A percentile compares a stretch with the other conserved stretches of the same genome.
These are phyloP conservation scores for Spongilla lacustris DNA, from an alignment of 37 sponge, comb jelly and placozoan genomes.

Conservation along the genomic window DNA sequence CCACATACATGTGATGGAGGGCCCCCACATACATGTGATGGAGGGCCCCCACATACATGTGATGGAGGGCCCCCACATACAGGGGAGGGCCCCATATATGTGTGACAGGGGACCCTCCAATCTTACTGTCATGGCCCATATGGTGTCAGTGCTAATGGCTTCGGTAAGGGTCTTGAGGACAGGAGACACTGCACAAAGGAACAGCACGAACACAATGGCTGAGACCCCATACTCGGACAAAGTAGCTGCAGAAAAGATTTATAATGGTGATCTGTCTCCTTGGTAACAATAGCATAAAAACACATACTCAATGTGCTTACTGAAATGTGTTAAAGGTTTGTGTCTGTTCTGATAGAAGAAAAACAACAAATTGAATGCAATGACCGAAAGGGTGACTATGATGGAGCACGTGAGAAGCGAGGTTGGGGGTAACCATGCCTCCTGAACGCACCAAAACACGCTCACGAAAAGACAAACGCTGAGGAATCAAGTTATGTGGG, in stretches of 20 bases:
- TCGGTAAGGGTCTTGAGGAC: slow-evolving; percentile 74
- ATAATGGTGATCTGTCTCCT: neutral
- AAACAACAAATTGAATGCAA: too few relatives aligned
- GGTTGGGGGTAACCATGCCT: slow-evolving; percentile 21
- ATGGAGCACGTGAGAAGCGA: slow-evolving; percentile 2
- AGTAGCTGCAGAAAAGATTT: neutral
- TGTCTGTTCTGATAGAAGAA: too few relatives aligned
- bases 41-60: too few relatives aligned
- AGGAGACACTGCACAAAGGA: slow-evolving; percentile 63
- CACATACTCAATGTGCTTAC: too few relatives aligned
- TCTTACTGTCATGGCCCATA: slow-evolving; percentile 87
- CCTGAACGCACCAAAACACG: slow-evolving; percentile 19
- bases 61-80: too few relatives aligned
- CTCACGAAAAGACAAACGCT: slow-evolving; percentile 42
- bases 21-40: too few relatives aligned
- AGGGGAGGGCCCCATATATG: too few relatives aligned
- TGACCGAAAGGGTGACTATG: neutral
- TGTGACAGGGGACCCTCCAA: too few relatives aligned
- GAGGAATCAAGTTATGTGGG: neutral
- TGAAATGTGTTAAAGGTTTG: too few relatives aligned
- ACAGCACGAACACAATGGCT: slow-evolving; percentile 39
- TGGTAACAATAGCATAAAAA: too few relatives aligned
- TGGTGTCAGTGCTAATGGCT: slow-evolving; percentile 84
- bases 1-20: too few relatives aligned
- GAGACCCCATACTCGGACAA: slow-evolving; percentile 9